These are phyloP conservation scores for Channa argus DNA, from an alignment of 2,113 vertebrate species.

Conservation along the genomic window DNA sequence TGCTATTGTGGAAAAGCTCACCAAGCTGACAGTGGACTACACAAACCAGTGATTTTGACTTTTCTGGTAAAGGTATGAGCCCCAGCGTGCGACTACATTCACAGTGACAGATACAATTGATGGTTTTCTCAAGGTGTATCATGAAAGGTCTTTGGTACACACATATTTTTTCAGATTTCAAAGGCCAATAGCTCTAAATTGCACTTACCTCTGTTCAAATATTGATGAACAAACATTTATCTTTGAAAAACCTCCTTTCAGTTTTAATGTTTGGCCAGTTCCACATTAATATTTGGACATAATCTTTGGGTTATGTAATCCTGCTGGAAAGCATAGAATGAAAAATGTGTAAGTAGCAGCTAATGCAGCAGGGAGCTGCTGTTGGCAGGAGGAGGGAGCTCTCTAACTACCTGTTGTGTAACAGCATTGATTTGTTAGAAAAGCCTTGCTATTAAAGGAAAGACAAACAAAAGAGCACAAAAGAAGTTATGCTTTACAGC, in stretches of 20 bases:
- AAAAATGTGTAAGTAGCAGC: slow-evolving; percentile 45
- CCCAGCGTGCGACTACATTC: slow-evolving; percentile 19
- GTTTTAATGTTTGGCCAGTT: slow-evolving; percentile 46
- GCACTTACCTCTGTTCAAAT: slow-evolving; percentile 36
- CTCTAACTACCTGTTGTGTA: slow-evolving; percentile 73
- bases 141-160: slow-evolving; percentile 16
- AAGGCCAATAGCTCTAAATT: slow-evolving; percentile 30
- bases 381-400: slow-evolving; percentile 45
- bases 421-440: slow-evolving; percentile 73
- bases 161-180: slow-evolving; percentile 37
- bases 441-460: slow-evolving; percentile 64
- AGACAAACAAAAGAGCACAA: slow-evolving; percentile 55
- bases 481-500: slow-evolving; percentile 46
- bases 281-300: slow-evolving; percentile 48
- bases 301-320: slow-evolving; percentile 54
- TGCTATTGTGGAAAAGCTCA: neutral
- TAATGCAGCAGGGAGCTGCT: slow-evolving; percentile 49
- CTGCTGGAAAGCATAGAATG: slow-evolving; percentile 49
- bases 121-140: slow-evolving; percentile 25
- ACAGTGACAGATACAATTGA: slow-evolving; percentile 9
- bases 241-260: slow-evolving; percentile 32
- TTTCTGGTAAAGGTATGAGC: slow-evolving; percentile 12
- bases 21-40: neutral
- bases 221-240: slow-evolving; percentile 51
- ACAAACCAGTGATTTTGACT: slow-evolving; percentile 9